phyloP scores from a whole-genome alignment of 1,140 invertebrate species.

The Trichonephila clavipes region DNA sequence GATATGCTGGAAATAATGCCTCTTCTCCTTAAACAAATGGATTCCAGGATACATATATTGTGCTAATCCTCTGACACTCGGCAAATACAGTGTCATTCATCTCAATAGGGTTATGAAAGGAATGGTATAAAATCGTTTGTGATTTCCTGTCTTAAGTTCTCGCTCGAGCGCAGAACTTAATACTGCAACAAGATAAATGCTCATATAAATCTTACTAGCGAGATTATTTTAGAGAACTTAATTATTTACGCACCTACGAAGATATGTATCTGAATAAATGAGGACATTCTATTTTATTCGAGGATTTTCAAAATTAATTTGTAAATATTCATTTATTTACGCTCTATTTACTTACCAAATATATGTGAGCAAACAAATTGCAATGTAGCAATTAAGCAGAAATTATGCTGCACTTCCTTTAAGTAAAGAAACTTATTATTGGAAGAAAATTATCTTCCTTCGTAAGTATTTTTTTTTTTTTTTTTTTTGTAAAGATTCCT shows the following conservation, averaged over 20 bases:
- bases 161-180: neutral
- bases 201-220: neutral
- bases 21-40: slow-evolving; percentile 37
- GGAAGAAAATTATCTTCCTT: too few species aligned
- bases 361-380: too few species aligned
- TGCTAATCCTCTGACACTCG: slow-evolving; percentile 45
- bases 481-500: too few species aligned
- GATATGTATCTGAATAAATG: neutral
- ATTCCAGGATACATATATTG: slow-evolving; percentile 44
- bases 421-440: too few species aligned
- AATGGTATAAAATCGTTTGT: neutral
- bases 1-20: slow-evolving; percentile 25
- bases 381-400: too few species aligned
- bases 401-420: too few species aligned
- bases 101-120: slow-evolving; percentile 24
- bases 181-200: neutral
- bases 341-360: too few species aligned
- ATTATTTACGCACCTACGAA: neutral
- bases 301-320: too few species aligned
- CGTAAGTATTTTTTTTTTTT: too few species aligned
- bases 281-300: neutral
- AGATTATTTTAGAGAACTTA: neutral
- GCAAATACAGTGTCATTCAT: slow-evolving; percentile 48
- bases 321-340: too few species aligned
- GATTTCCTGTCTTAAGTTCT: slow-evolving; percentile 26